Conservation (phyloP, 2,888 invertebrate species). For the Dione vanillae region DNA sequence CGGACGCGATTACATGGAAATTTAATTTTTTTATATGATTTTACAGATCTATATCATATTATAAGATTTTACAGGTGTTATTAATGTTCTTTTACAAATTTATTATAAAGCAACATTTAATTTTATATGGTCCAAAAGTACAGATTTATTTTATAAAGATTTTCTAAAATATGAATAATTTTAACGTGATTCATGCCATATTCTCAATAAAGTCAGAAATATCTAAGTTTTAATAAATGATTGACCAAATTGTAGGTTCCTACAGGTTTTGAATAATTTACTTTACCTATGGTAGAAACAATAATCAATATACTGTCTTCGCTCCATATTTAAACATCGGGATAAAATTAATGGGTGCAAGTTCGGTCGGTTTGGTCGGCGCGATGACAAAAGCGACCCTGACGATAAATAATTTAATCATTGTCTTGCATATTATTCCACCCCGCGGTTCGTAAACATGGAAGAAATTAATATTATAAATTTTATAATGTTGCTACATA, state of each 20-base stretch:
- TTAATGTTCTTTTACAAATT: no score
- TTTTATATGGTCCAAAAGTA: no score
- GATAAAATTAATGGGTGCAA: conserved; percentile 63
- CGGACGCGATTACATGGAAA: not conserved
- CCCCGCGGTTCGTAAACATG: conserved; percentile 69
- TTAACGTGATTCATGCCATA: no score
- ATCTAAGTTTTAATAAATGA: no score
- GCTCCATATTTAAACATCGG: conserved; percentile 62
- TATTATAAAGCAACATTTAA: no score
- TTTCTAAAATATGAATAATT: no score
- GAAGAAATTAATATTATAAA: conserved; percentile 65
- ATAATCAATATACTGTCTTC: conserved; percentile 58
- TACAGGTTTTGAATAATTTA: conserved; percentile 12
- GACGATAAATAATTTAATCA: conserved; percentile 67
- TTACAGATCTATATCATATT: not conserved
- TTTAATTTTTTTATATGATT: conserved; percentile 7
- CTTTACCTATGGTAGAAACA: conserved; percentile 23
- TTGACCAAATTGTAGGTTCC: no score
- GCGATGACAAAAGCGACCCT: conserved; percentile 66
- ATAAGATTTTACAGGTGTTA: no score
- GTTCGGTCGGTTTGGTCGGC: conserved; percentile 54
- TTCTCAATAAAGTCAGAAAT: no score
- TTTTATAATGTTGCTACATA: not conserved
- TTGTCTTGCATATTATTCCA: conserved; percentile 69
- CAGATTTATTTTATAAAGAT: no score